phyloP scores from a whole-genome alignment of 2,888 invertebrate species.

The Melanophora roralis region DNA sequence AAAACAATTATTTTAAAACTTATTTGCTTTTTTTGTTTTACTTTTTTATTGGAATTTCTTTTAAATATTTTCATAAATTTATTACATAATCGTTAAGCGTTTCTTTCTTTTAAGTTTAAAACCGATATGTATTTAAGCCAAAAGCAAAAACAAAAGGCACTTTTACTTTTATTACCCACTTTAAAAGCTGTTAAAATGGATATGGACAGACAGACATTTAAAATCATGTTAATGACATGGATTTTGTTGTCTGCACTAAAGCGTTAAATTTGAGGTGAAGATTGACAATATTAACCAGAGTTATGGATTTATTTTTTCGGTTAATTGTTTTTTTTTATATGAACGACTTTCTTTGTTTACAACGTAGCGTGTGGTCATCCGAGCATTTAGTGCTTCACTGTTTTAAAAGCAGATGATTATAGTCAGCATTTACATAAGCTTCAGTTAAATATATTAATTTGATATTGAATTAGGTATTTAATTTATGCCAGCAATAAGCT shows the following conservation, averaged over 20 bases:
- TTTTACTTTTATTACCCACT: constrained; percentile 25
- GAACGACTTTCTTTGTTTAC: constrained; percentile 16
- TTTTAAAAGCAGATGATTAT: not conserved
- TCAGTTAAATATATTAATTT: too few relatives aligned
- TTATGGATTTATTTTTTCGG: not conserved
- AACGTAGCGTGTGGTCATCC: not conserved
- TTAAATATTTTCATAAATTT: not conserved
- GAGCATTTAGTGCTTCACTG: not conserved
- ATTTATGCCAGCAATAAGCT: too few relatives aligned
- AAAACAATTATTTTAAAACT: constrained; percentile 20
- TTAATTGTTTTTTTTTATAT: not conserved
- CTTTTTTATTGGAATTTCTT: not conserved
- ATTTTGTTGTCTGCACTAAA: not conserved
- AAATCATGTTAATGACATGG: constrained; percentile 7
- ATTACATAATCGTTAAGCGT: constrained; percentile 6
- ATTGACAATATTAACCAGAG: not conserved
- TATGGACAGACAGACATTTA: not conserved
- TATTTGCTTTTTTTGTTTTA: not conserved
- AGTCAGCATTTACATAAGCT: too few relatives aligned
- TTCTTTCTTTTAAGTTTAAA: not conserved
- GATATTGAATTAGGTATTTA: too few relatives aligned
- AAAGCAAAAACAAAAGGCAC: not conserved
- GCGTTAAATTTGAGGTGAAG: not conserved
- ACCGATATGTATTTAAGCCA: not conserved
- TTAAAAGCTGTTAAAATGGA: not conserved